A percentile compares a stretch with the other conserved stretches of the same genome.
Conservation (phyloP, 2,797 vertebrate species). For the Eulemur albifrons region DNA sequence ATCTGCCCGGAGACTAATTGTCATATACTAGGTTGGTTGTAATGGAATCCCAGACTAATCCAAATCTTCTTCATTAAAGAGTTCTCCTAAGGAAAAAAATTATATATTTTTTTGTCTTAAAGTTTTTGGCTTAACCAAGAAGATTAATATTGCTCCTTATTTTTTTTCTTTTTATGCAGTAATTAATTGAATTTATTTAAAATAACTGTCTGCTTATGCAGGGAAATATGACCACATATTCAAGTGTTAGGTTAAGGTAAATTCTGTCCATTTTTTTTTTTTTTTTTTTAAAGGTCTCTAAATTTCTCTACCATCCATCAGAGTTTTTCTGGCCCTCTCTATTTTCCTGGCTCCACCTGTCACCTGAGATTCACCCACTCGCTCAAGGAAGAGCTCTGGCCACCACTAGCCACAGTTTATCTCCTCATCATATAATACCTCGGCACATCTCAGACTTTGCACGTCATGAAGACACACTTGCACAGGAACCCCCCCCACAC, state of each 20-base stretch:
- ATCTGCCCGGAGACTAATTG: not conserved
- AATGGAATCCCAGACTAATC: not conserved
- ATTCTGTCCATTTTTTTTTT: not conserved
- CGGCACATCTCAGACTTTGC: not conserved
- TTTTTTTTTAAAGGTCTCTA: too few relatives aligned
- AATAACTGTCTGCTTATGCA: not conserved
- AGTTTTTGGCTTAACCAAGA: not conserved
- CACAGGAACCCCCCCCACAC: not conserved
- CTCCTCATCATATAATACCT: not conserved
- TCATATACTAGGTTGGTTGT: not conserved
- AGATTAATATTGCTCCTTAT: not conserved
- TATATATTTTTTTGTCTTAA: not conserved
- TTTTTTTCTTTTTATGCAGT: not conserved
- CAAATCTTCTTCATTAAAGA: not conserved
- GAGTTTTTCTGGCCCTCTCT: not conserved
- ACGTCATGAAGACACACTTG: rapidly evolving
- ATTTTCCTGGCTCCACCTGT: not conserved
- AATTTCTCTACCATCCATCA: not conserved
- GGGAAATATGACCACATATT: not conserved
- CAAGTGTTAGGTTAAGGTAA: not conserved
- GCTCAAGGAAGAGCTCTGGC: not conserved
- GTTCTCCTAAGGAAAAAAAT: not conserved
- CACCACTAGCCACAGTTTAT: too few relatives aligned
- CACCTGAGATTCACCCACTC: too few relatives aligned
- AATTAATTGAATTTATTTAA: not conserved